Conservation (phyloP, 53 echinoderm and acorn worm species). For the Temnopleurus reevesii region DNA sequence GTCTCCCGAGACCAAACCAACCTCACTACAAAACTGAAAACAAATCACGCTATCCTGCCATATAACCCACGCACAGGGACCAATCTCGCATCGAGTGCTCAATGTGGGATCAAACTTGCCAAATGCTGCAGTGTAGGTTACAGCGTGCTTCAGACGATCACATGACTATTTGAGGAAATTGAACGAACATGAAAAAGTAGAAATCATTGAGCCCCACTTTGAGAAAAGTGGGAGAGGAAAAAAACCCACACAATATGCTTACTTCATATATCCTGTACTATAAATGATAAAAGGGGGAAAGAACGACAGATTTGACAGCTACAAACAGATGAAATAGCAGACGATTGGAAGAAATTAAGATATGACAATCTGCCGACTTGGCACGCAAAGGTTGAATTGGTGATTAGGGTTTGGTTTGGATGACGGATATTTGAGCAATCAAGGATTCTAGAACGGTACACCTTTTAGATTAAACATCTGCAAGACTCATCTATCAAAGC, state of each 20-base stretch:
- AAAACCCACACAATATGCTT: slow-evolving; percentile 15
- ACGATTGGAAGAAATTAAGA: slow-evolving; percentile 41
- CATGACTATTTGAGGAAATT: slow-evolving; percentile 22
- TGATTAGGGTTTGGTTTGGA: slow-evolving; percentile 40
- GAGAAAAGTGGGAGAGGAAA: neutral
- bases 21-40: slow-evolving; percentile 40
- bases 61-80: slow-evolving; percentile 46
- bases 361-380: slow-evolving; percentile 43
- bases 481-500: slow-evolving; percentile 8
- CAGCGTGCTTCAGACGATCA: slow-evolving; percentile 25
- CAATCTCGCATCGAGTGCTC: slow-evolving; percentile 30
- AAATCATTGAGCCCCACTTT: slow-evolving; percentile 37
- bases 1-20: slow-evolving; percentile 36
- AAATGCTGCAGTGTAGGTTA: slow-evolving; percentile 39
- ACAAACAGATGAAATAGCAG: slow-evolving; percentile 42
- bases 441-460: slow-evolving; percentile 18
- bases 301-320: slow-evolving; percentile 9
- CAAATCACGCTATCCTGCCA: slow-evolving; percentile 30
- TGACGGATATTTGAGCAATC: slow-evolving; percentile 50
- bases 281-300: neutral
- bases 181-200: slow-evolving; percentile 32
- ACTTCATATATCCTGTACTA: neutral
- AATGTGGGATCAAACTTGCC: neutral
- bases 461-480: slow-evolving; percentile 42
- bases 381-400: slow-evolving; percentile 38